phyloP scores from a whole-genome alignment of 2,888 invertebrate genomes.

The Hydrotaea diabolus region DNA sequence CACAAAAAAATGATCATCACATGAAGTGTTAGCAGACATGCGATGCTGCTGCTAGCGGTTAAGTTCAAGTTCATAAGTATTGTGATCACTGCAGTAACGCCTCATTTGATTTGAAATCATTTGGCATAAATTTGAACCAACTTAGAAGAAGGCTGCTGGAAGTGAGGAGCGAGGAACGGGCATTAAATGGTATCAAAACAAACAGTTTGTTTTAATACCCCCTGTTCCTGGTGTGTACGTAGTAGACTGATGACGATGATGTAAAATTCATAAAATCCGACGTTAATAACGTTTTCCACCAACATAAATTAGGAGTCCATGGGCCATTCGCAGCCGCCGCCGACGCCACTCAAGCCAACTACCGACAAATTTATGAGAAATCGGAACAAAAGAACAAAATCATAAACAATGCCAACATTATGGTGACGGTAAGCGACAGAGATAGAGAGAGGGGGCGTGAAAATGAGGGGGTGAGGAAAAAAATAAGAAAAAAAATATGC shows the following conservation, averaged over 20 bases:
- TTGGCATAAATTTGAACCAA: no score
- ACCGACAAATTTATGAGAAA: background rate
- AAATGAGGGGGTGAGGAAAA: background rate
- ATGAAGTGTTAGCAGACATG: no score
- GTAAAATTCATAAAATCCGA: background rate
- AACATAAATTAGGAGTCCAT: slow-evolving; percentile 13
- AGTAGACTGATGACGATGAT: background rate
- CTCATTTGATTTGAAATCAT: no score
- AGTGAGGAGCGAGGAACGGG: background rate
- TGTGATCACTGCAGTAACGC: no score
- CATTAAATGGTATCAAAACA: background rate
- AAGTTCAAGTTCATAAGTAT: background rate
- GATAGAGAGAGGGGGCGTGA: no score
- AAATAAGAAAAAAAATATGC: background rate
- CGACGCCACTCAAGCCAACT: background rate
- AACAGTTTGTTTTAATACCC: background rate
- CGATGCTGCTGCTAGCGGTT: background rate
- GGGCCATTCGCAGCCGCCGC: background rate
- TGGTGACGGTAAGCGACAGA: background rate
- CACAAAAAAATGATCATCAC: no score
- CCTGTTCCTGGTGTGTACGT: no score
- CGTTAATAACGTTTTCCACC: slow-evolving; percentile 28
- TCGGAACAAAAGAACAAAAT: background rate
- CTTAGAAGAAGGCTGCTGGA: no score
- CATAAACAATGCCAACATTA: background rate